Percentiles rank a stretch among this genome's conserved stretches.
phyloP scores from a whole-genome alignment of 2,888 invertebrate species.

The Elegia similella region DNA sequence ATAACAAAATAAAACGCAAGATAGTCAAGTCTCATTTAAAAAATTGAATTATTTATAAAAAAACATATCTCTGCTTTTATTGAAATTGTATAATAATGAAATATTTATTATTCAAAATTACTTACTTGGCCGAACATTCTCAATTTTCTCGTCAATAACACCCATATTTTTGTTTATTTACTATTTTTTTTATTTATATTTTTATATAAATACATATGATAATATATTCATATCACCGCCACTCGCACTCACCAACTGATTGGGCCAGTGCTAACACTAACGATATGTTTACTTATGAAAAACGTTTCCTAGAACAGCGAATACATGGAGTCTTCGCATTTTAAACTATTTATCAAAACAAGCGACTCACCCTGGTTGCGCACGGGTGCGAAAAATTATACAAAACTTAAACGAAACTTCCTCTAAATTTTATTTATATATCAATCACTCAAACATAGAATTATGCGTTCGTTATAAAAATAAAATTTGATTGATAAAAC shows the following conservation, averaged over 20 bases:
- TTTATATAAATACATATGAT: not conserved
- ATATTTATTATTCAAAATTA: constrained; percentile 19
- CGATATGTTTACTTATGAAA: not conserved
- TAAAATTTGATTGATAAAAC: no score
- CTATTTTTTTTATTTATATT: not conserved
- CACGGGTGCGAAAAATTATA: no score
- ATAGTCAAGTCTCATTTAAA: no score
- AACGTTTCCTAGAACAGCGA: constrained; percentile 6
- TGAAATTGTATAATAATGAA: no score
- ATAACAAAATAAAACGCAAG: no score
- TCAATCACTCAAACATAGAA: no score
- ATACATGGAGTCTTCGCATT: not conserved
- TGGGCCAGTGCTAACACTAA: not conserved
- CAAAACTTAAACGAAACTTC: no score
- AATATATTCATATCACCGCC: constrained; percentile 3
- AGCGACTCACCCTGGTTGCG: no score
- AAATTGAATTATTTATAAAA: no score
- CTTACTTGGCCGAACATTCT: constrained; percentile 44
- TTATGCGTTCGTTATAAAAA: no score
- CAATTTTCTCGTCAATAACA: constrained; percentile 27
- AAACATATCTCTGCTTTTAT: no score
- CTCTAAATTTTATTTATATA: no score
- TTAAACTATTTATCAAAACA: not conserved
- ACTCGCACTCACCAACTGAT: constrained; percentile 2
- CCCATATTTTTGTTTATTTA: not conserved